Conservation (phyloP, 2,888 invertebrate species). For the Eupithecia vulgata region DNA sequence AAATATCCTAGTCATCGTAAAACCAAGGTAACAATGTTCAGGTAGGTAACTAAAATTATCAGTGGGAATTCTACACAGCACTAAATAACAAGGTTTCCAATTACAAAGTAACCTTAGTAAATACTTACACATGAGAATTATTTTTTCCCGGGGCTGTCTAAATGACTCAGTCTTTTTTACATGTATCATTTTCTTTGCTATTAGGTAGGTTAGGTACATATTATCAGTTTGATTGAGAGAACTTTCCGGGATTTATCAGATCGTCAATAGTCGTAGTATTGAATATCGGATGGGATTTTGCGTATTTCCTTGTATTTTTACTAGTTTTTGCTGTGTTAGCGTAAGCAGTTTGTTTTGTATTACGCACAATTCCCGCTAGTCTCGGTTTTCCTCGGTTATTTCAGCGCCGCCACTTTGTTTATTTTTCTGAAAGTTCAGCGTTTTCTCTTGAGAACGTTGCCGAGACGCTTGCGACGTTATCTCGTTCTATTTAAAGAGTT, state of each 20-base stretch:
- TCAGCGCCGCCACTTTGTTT: conserved; percentile 9
- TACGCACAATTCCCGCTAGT: neutral
- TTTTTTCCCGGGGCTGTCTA: neutral
- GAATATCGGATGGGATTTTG: neutral
- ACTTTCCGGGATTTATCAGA: neutral
- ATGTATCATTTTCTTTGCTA: neutral
- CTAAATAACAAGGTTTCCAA: conserved; percentile 21
- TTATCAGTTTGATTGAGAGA: neutral
- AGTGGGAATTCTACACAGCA: conserved; percentile 18
- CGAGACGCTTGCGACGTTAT: conserved; percentile 26
- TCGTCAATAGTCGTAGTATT: neutral
- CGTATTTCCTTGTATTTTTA: neutral
- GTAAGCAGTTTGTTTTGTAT: neutral
- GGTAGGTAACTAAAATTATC: neutral
- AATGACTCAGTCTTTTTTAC: neutral
- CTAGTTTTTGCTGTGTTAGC: neutral
- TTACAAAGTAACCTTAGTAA: conserved; percentile 16
- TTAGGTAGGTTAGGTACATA: neutral
- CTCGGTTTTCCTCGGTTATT: conserved; percentile 17
- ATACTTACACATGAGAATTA: neutral
- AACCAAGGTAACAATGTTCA: conserved; percentile 14
- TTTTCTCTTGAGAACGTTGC: conserved; percentile 12
- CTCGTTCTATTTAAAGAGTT: conserved; percentile 36
- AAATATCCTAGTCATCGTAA: conserved; percentile 4
- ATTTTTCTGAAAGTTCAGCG: conserved; percentile 22